phyloP scores from a whole-genome alignment of 2,113 vertebrate species.

The Neotoma lepida region DNA sequence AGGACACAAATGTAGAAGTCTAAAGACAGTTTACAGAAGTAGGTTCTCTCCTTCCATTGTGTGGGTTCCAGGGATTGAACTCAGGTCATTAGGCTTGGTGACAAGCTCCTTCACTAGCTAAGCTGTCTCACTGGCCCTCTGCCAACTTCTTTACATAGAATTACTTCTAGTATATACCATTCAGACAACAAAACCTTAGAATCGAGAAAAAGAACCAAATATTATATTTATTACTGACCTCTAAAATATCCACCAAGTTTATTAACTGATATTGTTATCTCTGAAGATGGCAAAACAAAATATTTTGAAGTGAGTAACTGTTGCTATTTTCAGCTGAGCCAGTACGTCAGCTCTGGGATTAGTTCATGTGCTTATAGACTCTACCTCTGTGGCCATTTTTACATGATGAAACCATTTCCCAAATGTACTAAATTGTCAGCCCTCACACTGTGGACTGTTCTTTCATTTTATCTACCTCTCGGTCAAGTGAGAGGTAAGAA shows the following conservation, averaged over 20 bases:
- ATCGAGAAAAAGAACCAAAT: neutral
- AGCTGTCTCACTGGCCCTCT: neutral
- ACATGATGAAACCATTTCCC: neutral
- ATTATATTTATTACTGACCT: neutral
- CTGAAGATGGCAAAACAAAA: conserved; percentile 8
- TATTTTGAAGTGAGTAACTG: conserved; percentile 14
- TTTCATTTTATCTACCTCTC: neutral
- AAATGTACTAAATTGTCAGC: neutral
- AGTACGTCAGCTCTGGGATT: conserved; percentile 22
- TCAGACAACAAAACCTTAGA: neutral
- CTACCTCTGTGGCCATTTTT: neutral
- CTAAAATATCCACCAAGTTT: conserved; percentile 17
- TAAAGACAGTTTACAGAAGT: neutral
- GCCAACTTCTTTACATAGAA: neutral
- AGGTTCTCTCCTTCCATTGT: neutral
- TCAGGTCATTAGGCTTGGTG: neutral
- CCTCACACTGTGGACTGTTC: neutral
- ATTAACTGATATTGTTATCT: neutral
- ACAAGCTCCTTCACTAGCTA: neutral
- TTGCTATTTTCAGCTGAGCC: neutral
- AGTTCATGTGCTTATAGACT: neutral
- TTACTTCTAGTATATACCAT: conserved; percentile 30
- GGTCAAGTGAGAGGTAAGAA: conserved; percentile 3
- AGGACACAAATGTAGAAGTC: neutral
- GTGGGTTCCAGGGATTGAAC: neutral